Evolutionary conservation across 2,888 invertebrate species (phyloP).

Genomic region (Parapristionchus giblindavisi): DNA sequence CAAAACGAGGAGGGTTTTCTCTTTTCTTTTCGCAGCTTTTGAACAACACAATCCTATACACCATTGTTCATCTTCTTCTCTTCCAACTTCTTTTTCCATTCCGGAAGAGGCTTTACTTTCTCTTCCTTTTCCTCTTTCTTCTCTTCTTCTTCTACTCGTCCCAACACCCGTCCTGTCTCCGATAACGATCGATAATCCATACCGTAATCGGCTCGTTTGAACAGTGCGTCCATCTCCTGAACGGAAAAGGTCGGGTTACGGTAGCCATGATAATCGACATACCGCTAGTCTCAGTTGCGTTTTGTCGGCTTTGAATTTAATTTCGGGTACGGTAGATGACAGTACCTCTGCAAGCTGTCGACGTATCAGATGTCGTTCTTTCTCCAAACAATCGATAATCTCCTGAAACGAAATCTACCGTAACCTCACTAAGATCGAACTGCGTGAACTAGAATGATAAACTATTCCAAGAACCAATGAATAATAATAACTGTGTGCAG

Average conservation of each 20-base stretch:
- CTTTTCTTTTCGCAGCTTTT: background rate
- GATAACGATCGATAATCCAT: slow-evolving; percentile 35
- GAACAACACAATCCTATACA: too few relatives aligned
- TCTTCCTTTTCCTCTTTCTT: slow-evolving; percentile 13
- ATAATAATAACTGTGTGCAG: too few relatives aligned
- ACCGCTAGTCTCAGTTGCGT: slow-evolving; percentile 16
- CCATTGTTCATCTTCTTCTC: slow-evolving; percentile 32
- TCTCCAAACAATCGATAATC: slow-evolving; percentile 8
- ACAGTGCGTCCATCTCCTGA: slow-evolving; percentile 33
- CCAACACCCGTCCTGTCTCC: slow-evolving; percentile 34
- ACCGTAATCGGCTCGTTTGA: slow-evolving; percentile 39
- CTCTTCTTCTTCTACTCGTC: slow-evolving; percentile 28
- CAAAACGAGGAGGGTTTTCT: background rate
- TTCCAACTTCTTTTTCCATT: slow-evolving; percentile 11
- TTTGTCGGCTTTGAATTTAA: slow-evolving; percentile 35
- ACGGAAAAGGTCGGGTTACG: background rate
- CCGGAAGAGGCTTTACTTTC: background rate
- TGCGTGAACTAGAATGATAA: too few relatives aligned
- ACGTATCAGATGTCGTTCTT: slow-evolving; percentile 26
- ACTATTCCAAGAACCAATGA: too few relatives aligned
- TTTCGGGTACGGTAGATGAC: slow-evolving; percentile 34
- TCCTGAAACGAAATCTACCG: background rate
- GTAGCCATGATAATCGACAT: background rate
- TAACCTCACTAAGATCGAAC: too few relatives aligned
- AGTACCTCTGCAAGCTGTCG: slow-evolving; percentile 12